Evolutionary conservation across 2,113 vertebrate species (phyloP), one percentile per base, ranked within the genome.

Genomic region (Gorsachius goisagi): DNA sequence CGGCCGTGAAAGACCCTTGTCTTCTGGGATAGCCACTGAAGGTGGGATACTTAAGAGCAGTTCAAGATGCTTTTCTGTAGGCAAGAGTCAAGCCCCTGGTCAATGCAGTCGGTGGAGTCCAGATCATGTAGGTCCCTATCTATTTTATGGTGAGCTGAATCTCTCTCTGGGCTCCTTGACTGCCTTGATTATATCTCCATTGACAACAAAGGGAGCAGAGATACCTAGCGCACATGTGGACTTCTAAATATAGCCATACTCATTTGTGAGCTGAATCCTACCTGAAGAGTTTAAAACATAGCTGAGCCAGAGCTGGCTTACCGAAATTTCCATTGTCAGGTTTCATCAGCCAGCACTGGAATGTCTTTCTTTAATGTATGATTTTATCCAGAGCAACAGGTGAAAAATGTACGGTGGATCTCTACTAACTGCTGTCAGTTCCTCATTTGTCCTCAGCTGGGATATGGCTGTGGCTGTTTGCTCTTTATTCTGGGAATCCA

Each of bases 361-460:
- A 85, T 72, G 19, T 32, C 37, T 85, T 69, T 74, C 64, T 93
- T 81, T 85, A 37, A 41, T 58, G 53, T 60, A 37, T 44, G 35
- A 56, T 93, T 93, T 85, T 89, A 82, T 58, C 47, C 69, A 78
- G 47, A 75, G 41, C n/a, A 95, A 72, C 30, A 75, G 28, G 33
- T 75, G 81, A 93, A 82, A 83, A 80, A 67, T 8, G 2, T 80
- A 58, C 41, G 0, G 0, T 66, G 58, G 28, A 20, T 86, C 55
- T 88, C 66, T 80, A 18, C 55, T 83, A 73, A 69, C 30, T 80
- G 44, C 45, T 66, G 22, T 83, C 33, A 23, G 32, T 60, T 80
- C 27, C 21, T 83, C 15, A n/a, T 82, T 79, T 79, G 33, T 73
- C 76, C 53, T 85, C 75, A 73, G 47, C 35, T 85, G 62, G 35